These are phyloP conservation scores for Schizopygopsis pylzovi DNA, from an alignment of 2,797 vertebrate species.

Conservation along the genomic window DNA sequence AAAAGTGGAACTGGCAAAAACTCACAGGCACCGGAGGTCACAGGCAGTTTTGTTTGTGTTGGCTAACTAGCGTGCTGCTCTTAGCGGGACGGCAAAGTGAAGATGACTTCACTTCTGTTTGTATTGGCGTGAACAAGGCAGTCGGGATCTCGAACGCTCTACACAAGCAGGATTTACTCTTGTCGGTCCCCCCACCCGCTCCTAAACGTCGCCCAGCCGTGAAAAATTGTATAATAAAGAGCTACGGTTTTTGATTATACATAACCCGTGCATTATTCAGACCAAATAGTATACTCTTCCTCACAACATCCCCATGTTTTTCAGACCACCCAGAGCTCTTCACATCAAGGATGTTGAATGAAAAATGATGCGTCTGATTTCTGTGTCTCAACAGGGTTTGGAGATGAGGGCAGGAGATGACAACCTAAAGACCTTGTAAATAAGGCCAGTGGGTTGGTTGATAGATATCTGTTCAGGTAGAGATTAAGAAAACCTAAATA, in stretches of 20 bases:
- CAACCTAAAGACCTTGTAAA: constrained; percentile 27
- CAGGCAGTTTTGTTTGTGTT: constrained; percentile 56
- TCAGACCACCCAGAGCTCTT: constrained; percentile 47
- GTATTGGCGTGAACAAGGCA: constrained; percentile 50
- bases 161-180: constrained; percentile 31
- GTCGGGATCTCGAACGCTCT: constrained; percentile 4
- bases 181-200: constrained; percentile 37
- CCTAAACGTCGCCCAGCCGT: constrained; percentile 61
- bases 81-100: constrained; percentile 32
- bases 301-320: background rate
- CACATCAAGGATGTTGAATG: constrained; percentile 10
- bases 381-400: constrained; percentile 1
- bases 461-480: background rate
- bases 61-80: constrained; percentile 33
- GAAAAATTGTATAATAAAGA: constrained; percentile 72
- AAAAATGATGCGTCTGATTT: constrained; percentile 4
- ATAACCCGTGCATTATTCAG: constrained; percentile 68
- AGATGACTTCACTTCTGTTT: constrained; percentile 63
- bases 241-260: constrained; percentile 68
- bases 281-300: constrained; percentile 42
- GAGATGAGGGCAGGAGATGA: constrained; percentile 28
- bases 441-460: background rate
- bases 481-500: constrained; percentile 9
- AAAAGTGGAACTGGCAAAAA: constrained; percentile 61
- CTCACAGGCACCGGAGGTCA: constrained; percentile 48